Evolutionary conservation across 2,113 vertebrate species (phyloP).

Genomic region (Vanacampus margaritifer): DNA sequence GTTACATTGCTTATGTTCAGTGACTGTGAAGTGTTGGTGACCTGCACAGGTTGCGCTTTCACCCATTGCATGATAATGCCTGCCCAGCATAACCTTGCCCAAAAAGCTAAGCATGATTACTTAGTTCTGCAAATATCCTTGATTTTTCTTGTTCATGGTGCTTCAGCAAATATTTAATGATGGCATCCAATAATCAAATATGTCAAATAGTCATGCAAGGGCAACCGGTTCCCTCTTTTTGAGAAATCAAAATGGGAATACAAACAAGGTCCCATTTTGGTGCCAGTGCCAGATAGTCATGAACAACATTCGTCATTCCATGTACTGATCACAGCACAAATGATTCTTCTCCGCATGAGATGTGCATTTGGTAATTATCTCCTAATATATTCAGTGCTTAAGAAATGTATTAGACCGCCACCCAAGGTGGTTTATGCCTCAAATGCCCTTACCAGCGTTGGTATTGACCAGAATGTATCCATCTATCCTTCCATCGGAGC

Average conservation of each 20-base stretch:
- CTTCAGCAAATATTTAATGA: conserved; percentile 36
- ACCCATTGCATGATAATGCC: conserved; percentile 4
- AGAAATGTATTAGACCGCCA: too few species aligned
- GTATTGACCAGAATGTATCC: too few species aligned
- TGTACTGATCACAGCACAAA: conserved; percentile 23
- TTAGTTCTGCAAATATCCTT: conserved; percentile 26
- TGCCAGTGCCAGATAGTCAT: conserved; percentile 59
- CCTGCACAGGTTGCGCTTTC: neutral
- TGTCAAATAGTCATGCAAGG: conserved; percentile 51
- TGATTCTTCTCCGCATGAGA: conserved; percentile 22
- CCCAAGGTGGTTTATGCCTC: too few species aligned
- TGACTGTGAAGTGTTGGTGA: conserved; percentile 2
- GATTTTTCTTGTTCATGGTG: conserved; percentile 14
- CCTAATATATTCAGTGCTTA: neutral
- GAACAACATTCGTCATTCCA: conserved; percentile 27
- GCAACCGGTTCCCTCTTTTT: conserved; percentile 60
- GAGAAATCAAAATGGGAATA: conserved; percentile 67
- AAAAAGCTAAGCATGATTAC: conserved; percentile 21
- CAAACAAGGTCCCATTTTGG: conserved; percentile 55
- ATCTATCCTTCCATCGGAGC: too few species aligned
- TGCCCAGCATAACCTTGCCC: conserved; percentile 13
- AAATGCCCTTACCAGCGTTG: too few species aligned
- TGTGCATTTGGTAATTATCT: neutral
- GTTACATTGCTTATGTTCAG: conserved; percentile 8
- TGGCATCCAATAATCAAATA: conserved; percentile 34